A percentile compares a stretch with the other conserved stretches of the same genome.
Conservation (phyloP, 2,797 vertebrate genomes). For the Macroramphosus scolopax region DNA sequence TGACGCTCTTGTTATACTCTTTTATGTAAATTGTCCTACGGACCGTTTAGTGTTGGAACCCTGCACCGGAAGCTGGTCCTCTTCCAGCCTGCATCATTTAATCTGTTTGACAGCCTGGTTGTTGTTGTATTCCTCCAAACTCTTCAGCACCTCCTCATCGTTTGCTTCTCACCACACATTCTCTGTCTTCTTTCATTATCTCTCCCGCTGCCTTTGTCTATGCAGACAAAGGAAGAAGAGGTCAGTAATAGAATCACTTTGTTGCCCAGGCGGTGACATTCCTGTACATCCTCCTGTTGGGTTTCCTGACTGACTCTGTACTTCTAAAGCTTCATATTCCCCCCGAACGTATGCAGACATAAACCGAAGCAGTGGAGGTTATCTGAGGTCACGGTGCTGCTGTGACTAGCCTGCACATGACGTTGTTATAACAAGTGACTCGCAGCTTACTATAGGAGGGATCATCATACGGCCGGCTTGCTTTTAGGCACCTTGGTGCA, state of each 20-base stretch:
- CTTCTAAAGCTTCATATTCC: conserved; percentile 4
- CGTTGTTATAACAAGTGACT: conserved; percentile 27
- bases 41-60: conserved; percentile 9
- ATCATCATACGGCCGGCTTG: not conserved
- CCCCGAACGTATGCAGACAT: not conserved
- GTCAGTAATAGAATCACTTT: conserved; percentile 38
- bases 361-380: not conserved
- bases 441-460: not conserved
- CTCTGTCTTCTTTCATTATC: not conserved
- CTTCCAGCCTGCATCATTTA: conserved; percentile 16
- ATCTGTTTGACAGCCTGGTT: conserved; percentile 16
- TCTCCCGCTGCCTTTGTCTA: not conserved
- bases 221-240: conserved; percentile 15
- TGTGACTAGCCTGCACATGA: no score
- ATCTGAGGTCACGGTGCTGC: conserved; percentile 11
- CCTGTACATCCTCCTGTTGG: not conserved
- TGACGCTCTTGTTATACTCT: conserved; percentile 26
- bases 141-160: no score
- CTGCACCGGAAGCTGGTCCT: conserved; percentile 13
- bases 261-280: not conserved
- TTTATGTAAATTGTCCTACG: conserved; percentile 7
- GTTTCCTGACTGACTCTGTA: not conserved
- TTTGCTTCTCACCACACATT: no score
- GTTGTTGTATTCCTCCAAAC: no score
- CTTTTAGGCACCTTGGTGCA: no score